Evolutionary conservation across 2,797 vertebrate genomes (phyloP).

Genomic region (Orientallactaga sibirica): DNA sequence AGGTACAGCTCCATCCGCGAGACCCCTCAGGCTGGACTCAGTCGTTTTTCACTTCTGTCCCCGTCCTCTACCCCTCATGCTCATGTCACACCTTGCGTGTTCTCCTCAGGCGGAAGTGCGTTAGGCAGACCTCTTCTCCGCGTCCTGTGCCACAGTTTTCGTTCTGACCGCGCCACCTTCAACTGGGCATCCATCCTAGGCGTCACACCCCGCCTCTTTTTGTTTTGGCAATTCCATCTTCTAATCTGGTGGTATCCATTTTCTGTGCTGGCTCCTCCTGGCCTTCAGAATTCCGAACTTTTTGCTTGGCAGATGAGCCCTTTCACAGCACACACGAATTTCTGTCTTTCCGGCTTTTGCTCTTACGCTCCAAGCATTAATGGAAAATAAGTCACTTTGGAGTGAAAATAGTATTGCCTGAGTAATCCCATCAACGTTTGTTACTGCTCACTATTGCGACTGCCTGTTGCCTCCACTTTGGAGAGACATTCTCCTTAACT

Average conservation of each 20-base stretch:
- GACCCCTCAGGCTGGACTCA: neutral
- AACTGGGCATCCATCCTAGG: neutral
- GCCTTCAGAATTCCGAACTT: neutral
- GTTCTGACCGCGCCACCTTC: conserved; percentile 20
- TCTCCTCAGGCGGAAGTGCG: neutral
- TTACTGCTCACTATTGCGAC: neutral
- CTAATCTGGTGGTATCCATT: neutral
- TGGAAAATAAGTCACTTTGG: conserved; percentile 1
- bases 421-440: neutral
- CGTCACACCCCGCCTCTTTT: neutral
- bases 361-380: neutral
- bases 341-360: neutral
- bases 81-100: neutral
- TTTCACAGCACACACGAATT: neutral
- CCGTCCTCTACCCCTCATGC: neutral
- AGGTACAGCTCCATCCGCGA: neutral
- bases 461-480: neutral
- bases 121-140: neutral
- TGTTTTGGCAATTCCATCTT: conserved; percentile 16
- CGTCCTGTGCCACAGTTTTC: conserved; percentile 36
- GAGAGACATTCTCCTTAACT: neutral
- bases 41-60: conserved; percentile 6
- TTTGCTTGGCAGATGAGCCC: neutral
- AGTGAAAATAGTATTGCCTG: neutral
- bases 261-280: neutral